Evolutionary conservation across 2,113 vertebrate species (phyloP).

Genomic region (Mesitornis unicolor): DNA sequence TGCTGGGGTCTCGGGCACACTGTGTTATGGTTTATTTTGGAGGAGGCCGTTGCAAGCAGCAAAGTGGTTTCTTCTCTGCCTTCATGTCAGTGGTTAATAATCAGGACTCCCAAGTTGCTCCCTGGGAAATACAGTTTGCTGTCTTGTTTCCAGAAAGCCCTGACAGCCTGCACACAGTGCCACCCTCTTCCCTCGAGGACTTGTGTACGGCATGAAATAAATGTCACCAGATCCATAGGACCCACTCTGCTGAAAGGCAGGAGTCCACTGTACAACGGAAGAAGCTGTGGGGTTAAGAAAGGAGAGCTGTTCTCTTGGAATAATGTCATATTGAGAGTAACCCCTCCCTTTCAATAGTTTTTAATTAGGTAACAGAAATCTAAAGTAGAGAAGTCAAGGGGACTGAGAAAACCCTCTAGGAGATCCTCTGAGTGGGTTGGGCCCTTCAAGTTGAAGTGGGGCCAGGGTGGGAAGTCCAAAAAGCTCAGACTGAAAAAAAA

Average conservation of each 20-base stretch:
- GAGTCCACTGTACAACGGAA: fast-evolving
- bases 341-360: neutral
- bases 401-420: neutral
- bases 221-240: neutral
- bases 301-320: neutral
- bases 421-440: neutral
- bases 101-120: neutral
- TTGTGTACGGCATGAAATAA: neutral
- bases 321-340: neutral
- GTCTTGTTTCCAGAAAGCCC: neutral
- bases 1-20: neutral
- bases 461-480: neutral
- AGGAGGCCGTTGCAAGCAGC: neutral
- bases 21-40: neutral
- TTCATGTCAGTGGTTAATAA: neutral
- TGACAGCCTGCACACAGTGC: fast-evolving
- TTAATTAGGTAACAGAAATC: neutral
- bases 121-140: neutral
- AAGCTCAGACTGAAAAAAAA: neutral
- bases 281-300: neutral
- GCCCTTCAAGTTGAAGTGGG: neutral
- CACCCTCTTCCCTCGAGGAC: neutral
- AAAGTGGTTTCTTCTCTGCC: neutral
- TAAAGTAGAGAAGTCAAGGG: neutral
- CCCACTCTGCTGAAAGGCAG: neutral